Percentiles rank a stretch among this genome's conserved stretches.
Conservation (phyloP, 2,797 vertebrate genomes). For the Sebastes iracundus region DNA sequence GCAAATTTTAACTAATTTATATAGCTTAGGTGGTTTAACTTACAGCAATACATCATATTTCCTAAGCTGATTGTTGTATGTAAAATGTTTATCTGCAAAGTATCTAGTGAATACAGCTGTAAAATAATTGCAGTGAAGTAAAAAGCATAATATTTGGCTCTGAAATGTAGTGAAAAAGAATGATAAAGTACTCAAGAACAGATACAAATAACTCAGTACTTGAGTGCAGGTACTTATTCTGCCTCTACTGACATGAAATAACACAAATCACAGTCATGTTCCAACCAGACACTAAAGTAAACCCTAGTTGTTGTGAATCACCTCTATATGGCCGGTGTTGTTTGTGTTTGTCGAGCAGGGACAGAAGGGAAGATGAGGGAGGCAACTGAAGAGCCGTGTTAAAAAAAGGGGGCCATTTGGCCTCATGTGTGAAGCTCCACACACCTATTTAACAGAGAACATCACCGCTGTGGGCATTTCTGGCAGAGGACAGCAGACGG, state of each 20-base stretch:
- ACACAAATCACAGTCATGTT: neutral
- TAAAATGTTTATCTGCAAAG: neutral
- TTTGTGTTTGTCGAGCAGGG: conserved; percentile 44
- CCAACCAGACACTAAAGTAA: neutral
- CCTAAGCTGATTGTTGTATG: too few relatives aligned
- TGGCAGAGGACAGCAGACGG: conserved; percentile 16
- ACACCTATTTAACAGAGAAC: conserved; percentile 81
- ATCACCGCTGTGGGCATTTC: conserved; percentile 33
- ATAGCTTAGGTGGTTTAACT: neutral
- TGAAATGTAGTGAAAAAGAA: neutral
- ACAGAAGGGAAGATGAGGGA: conserved; percentile 39
- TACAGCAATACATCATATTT: neutral
- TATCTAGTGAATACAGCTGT: neutral
- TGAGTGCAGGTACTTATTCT: neutral
- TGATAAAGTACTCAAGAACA: neutral
- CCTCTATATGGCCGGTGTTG: conserved; percentile 1
- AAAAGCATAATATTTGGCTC: neutral
- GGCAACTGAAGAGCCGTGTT: conserved; percentile 59
- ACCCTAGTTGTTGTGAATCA: neutral
- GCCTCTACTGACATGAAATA: neutral
- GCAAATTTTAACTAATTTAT: neutral
- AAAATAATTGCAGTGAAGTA: neutral
- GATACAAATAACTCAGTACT: neutral
- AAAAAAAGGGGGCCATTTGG: conserved; percentile 82
- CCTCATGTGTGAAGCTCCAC: conserved; percentile 77